A percentile compares a stretch with the other conserved stretches of the same genome.
Conservation (phyloP, 2,888 invertebrate genomes). For the Andrena bicolor region DNA sequence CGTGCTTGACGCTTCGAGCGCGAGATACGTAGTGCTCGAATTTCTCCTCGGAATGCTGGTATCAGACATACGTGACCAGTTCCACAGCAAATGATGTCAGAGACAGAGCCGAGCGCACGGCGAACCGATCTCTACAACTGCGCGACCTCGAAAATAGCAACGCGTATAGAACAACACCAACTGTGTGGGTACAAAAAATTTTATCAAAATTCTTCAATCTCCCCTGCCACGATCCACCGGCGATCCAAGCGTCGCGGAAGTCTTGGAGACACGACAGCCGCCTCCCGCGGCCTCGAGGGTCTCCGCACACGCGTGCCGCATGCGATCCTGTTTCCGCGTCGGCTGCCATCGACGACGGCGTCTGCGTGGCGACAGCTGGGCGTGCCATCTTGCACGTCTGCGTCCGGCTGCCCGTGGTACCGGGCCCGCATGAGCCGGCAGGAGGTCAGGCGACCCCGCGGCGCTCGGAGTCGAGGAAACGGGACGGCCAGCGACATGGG, state of each 20-base stretch:
- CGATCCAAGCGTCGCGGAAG: neutral
- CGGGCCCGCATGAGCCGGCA: constrained; percentile 75
- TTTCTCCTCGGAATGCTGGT: no score
- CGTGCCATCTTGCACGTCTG: constrained; percentile 84
- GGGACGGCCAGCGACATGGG: constrained; percentile 18
- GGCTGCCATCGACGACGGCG: constrained; percentile 69
- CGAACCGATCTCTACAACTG: no score
- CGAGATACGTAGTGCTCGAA: no score
- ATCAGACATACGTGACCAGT: no score
- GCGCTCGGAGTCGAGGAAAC: constrained; percentile 1
- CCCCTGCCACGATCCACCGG: no score
- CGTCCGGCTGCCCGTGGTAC: constrained; percentile 81
- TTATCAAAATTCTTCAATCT: no score
- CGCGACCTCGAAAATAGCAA: no score
- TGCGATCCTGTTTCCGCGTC: constrained; percentile 75
- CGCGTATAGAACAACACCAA: no score
- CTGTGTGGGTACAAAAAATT: no score
- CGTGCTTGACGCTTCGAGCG: no score
- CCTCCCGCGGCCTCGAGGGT: neutral
- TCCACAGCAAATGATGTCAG: no score
- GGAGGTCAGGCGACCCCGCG: neutral
- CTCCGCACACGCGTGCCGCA: constrained; percentile 36
- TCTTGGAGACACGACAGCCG: neutral
- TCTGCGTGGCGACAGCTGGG: constrained; percentile 75
- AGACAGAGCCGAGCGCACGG: no score